Percentiles rank a stretch among this genome's conserved stretches.
phyloP scores from a whole-genome alignment of 2,797 vertebrate genomes.

The Spinus olivaceus region DNA sequence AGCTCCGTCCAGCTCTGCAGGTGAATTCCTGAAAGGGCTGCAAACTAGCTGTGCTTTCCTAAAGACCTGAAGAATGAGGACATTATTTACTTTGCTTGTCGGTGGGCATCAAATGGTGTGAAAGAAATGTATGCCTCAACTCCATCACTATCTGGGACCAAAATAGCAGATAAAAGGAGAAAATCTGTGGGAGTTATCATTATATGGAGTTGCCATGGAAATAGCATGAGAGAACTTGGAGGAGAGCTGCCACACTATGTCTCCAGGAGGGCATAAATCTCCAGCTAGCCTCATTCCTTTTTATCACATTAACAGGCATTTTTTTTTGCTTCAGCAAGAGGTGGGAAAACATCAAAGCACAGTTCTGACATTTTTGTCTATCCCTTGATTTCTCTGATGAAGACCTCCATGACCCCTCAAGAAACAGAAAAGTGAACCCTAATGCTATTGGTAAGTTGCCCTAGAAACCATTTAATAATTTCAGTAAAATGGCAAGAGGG shows the following conservation, averaged over 20 bases:
- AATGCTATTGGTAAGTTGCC: neutral
- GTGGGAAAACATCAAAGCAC: slow-evolving; percentile 46
- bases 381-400: slow-evolving; percentile 9
- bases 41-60: neutral
- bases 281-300: slow-evolving; percentile 37
- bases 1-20: neutral
- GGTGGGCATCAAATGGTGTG: slow-evolving; percentile 41
- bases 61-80: slow-evolving; percentile 5
- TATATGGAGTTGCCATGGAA: slow-evolving; percentile 64
- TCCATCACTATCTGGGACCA: slow-evolving; percentile 71
- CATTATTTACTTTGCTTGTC: slow-evolving; percentile 66
- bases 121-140: slow-evolving; percentile 70
- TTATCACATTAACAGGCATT: slow-evolving; percentile 32
- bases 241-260: slow-evolving; percentile 15
- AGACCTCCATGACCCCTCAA: neutral
- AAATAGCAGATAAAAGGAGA: slow-evolving; percentile 75
- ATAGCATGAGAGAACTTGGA: slow-evolving; percentile 57
- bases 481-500: neutral
- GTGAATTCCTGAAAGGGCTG: neutral
- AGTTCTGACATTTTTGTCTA: slow-evolving; percentile 13
- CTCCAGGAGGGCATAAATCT: slow-evolving; percentile 46
- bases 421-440: neutral
- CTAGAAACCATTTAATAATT: slow-evolving; percentile 5
- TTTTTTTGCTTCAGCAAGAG: slow-evolving; percentile 27
- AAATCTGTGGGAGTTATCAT: slow-evolving; percentile 62